These are phyloP conservation scores for Leptopilina clavipes DNA, from an alignment of 1,140 invertebrate genomes.

Conservation along the genomic window DNA sequence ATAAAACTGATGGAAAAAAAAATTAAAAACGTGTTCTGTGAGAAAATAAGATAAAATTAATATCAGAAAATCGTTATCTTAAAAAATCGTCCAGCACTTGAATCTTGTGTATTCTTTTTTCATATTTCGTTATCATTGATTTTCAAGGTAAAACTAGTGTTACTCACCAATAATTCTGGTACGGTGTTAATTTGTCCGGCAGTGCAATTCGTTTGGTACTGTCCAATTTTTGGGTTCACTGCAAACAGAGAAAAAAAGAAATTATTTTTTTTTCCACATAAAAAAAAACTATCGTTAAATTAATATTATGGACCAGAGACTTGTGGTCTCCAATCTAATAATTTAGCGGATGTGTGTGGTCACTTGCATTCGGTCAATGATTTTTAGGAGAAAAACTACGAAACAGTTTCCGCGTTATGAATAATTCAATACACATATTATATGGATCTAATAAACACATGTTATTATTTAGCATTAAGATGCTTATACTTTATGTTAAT, in stretches of 20 bases:
- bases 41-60: background rate
- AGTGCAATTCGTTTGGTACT: constrained; percentile 52
- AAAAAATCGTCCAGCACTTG: background rate
- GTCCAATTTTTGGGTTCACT: constrained; percentile 60
- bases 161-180: constrained; percentile 64
- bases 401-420: constrained; percentile 16
- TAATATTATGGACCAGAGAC: constrained; percentile 16
- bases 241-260: constrained; percentile 44
- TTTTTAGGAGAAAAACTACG: constrained; percentile 8
- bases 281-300: no score
- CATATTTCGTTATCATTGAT: no score
- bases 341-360: constrained; percentile 23
- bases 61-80: constrained; percentile 1
- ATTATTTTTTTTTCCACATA: background rate
- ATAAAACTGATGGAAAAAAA: no score
- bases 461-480: background rate
- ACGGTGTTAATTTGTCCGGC: constrained; percentile 63
- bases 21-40: background rate
- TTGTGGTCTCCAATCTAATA: background rate
- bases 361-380: background rate
- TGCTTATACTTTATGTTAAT: constrained; percentile 8
- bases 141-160: no score
- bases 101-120: background rate
- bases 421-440: background rate
- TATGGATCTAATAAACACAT: constrained; percentile 13